Percentiles rank a stretch among this genome's conserved stretches.
These are phyloP conservation scores for Zosterops pallidus DNA, from an alignment of 2,113 vertebrate genomes.

Conservation along the genomic window DNA sequence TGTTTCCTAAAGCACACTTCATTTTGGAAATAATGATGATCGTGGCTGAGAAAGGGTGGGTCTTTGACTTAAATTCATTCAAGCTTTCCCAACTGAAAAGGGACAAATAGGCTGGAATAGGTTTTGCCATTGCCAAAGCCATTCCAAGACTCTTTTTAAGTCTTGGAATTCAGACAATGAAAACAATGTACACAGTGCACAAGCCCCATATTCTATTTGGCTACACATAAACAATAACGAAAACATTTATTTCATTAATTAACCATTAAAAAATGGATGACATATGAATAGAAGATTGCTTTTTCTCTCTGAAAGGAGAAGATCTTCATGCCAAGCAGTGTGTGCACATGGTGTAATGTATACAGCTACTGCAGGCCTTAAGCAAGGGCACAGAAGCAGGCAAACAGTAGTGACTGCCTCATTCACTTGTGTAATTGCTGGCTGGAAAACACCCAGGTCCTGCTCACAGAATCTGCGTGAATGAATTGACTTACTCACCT, in stretches of 20 bases:
- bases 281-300: not conserved
- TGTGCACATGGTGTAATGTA: accelerated
- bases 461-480: not conserved
- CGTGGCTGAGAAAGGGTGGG: not conserved
- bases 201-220: not conserved
- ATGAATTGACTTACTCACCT: not conserved
- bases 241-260: not conserved
- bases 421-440: not conserved
- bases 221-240: not conserved
- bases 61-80: not conserved
- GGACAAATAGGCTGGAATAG: not conserved
- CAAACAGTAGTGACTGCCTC: not conserved
- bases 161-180: not conserved
- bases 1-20: not conserved
- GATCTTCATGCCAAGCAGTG: not conserved
- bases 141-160: not conserved
- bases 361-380: not conserved
- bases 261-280: not conserved
- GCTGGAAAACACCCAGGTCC: not conserved
- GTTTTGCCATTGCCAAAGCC: not conserved
- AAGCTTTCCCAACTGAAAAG: not conserved
- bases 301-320: not conserved
- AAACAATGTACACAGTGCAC: not conserved
- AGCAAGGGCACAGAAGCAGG: not conserved
- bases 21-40: not conserved